Percentiles rank a stretch among this genome's conserved stretches.
phyloP scores from a whole-genome alignment of 2,888 invertebrate genomes.

The Cordilura impudica region DNA sequence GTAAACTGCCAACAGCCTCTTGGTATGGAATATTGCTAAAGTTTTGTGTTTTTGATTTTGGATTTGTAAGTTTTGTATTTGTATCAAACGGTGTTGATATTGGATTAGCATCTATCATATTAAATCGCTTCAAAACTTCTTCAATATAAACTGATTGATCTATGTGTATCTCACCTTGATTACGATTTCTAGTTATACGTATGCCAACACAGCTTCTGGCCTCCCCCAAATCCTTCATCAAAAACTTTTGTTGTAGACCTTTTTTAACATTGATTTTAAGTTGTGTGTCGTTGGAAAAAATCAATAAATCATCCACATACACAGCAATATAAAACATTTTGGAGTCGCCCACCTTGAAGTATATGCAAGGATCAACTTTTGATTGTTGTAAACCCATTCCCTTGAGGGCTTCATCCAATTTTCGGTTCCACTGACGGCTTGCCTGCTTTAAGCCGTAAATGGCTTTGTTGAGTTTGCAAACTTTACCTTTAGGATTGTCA shows the following conservation, averaged over 20 bases:
- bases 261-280: slow-evolving; percentile 1
- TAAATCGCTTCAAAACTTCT: slow-evolving; percentile 17
- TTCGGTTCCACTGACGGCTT: slow-evolving; percentile 52
- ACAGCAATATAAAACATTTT: slow-evolving; percentile 29
- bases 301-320: slow-evolving; percentile 45
- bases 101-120: slow-evolving; percentile 18
- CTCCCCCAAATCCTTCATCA: too few species aligned
- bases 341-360: slow-evolving; percentile 2
- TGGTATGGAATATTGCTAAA: slow-evolving; percentile 41
- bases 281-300: slow-evolving; percentile 28
- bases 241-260: neutral
- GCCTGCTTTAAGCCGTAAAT: slow-evolving; percentile 63
- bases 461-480: slow-evolving; percentile 57
- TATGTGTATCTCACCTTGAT: too few species aligned
- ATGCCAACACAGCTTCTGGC: too few species aligned
- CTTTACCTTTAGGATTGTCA: slow-evolving; percentile 20
- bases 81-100: neutral
- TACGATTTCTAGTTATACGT: slow-evolving; percentile 1
- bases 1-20: slow-evolving; percentile 61
- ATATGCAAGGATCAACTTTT: slow-evolving; percentile 41
- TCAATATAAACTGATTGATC: neutral
- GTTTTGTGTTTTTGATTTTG: neutral
- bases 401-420: slow-evolving; percentile 30
- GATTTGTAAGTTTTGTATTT: neutral
- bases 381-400: slow-evolving; percentile 13